Evolutionary conservation across 2,797 vertebrate species (phyloP).

Genomic region (Cirrhinus mrigala): DNA sequence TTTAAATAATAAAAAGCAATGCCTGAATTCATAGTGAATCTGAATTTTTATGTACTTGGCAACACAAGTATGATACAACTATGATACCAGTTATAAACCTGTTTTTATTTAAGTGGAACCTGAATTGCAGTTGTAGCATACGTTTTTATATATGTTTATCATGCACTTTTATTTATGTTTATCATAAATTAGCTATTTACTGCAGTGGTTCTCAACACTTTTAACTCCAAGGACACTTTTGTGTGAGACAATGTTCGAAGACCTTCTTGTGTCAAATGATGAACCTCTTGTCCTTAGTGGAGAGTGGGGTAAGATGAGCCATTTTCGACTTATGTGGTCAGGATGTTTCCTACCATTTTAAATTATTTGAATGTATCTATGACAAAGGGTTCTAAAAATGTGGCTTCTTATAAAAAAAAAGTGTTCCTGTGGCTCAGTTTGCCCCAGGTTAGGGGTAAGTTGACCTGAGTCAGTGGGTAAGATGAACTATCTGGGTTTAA

Average conservation of each 20-base stretch:
- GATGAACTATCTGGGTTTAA: too few relatives aligned
- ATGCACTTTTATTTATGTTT: not conserved
- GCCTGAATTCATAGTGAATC: not conserved
- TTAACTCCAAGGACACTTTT: not conserved
- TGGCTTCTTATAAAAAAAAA: too few relatives aligned
- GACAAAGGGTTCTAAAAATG: too few relatives aligned
- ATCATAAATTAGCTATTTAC: not conserved
- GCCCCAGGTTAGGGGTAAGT: too few relatives aligned
- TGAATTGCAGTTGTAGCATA: not conserved
- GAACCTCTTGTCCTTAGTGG: not conserved
- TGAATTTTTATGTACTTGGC: not conserved
- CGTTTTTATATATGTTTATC: too few relatives aligned
- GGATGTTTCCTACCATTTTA: too few relatives aligned
- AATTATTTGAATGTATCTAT: too few relatives aligned
- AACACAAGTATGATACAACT: not conserved
- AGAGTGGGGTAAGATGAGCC: too few relatives aligned
- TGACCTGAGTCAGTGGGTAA: too few relatives aligned
- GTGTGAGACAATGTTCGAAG: not conserved
- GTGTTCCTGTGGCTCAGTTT: too few relatives aligned
- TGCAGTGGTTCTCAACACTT: not conserved
- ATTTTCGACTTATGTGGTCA: too few relatives aligned
- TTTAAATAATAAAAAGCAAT: not conserved
- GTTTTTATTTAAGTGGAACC: too few relatives aligned
- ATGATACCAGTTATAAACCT: not conserved
- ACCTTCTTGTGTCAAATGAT: not conserved